Conservation (phyloP, 1,140 invertebrate genomes). For the Zeugodacus cucurbitae region DNA sequence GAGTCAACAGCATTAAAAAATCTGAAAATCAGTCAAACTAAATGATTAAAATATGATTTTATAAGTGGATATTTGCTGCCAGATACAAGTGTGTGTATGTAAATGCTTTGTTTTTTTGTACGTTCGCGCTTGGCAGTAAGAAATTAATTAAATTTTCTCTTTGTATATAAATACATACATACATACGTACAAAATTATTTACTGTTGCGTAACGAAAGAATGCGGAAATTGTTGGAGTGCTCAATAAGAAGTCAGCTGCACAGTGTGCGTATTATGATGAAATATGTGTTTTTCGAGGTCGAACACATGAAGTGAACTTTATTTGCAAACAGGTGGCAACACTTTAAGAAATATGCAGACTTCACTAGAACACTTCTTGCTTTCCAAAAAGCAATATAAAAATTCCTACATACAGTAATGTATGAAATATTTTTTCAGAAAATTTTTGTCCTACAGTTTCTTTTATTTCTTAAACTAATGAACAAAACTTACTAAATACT, state of each 20-base stretch:
- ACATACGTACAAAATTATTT: neutral
- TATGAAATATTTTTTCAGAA: too few species aligned
- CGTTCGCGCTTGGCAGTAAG: neutral
- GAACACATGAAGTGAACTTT: too few species aligned
- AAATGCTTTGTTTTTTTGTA: neutral
- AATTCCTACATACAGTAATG: too few species aligned
- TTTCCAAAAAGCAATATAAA: too few species aligned
- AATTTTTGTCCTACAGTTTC: too few species aligned
- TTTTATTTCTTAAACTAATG: too few species aligned
- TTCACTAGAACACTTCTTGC: too few species aligned
- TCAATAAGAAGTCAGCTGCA: neutral
- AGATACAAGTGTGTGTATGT: neutral
- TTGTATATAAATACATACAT: neutral
- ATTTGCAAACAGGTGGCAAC: too few species aligned
- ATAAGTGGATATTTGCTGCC: neutral
- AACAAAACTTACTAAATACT: too few species aligned
- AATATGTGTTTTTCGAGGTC: too few species aligned
- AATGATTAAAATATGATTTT: conserved; percentile 19
- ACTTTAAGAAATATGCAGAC: too few species aligned
- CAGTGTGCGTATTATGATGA: too few species aligned
- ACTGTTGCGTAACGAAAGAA: neutral
- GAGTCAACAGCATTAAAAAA: conserved; percentile 3
- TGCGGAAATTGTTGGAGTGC: neutral
- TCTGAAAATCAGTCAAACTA: conserved; percentile 1
- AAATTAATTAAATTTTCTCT: conserved; percentile 8